Base-by-base conservation (phyloP, 2,797 vertebrate genomes). In the Neopelma chrysocephalum region DNA sequence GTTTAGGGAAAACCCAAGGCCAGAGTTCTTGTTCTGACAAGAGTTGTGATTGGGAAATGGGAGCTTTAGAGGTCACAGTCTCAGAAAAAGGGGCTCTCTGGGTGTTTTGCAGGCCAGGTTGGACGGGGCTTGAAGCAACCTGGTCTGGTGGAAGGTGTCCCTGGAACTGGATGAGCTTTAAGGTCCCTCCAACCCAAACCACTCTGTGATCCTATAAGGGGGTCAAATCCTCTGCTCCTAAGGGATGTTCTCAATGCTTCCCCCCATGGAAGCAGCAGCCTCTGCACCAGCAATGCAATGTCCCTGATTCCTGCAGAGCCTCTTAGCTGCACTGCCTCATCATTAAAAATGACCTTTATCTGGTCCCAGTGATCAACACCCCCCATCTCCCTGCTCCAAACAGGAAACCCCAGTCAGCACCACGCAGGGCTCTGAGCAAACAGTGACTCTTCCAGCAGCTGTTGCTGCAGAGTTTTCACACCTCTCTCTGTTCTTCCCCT, bases 401-500 rank as follows among this genome's bases (percentile, higher is more conserved):
- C 76, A 92, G 94, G 75, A 92, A 92, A 78, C 15, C 70, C 23
- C 15, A 81, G 40, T 3, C 48, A 69, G 29, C 42, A 11, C 16
- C 71, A n/a, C 0, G 0, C 1, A 3, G 4, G 43, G 72, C 70
- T 57, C 10, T 1, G 19, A 54, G 36, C 75, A 31, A 61, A 21
- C 43, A 6, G 58, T 3, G 48, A 17, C 48, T 10, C 26, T 31
- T 20, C 51, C 83, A 64, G 79, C 71, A 48, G 71, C 58, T 1
- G 0, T 3, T 54, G 60, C 40, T 36, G 15, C 8, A 7, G 56
- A 10, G 21, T 29, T 77, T 65, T 79, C 87, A 80, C 87, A 77
- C 60, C 68, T 66, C 68, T 27, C 78, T n/a, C 38, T 45, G 48
- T 32, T 48, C 54, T 38, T 70, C 32, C 22, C n/a, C 36, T 60